These are phyloP conservation scores for Okapia johnstoni DNA, from an alignment of 2,113 vertebrate species.

Conservation along the genomic window DNA sequence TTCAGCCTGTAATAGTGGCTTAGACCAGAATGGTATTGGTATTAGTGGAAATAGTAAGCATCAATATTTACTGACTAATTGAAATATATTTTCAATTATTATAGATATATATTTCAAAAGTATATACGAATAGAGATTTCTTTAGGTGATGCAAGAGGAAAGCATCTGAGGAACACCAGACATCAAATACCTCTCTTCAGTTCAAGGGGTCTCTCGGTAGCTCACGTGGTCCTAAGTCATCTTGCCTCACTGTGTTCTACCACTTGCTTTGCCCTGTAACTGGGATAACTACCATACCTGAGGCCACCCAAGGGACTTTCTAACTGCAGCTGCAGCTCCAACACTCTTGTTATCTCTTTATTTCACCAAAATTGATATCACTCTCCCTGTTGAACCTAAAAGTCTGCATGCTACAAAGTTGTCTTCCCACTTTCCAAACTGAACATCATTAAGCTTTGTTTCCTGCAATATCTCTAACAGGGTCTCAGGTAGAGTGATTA, in stretches of 20 bases:
- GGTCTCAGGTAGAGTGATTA: background rate
- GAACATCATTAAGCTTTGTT: background rate
- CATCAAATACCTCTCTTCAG: background rate
- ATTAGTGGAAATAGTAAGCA: background rate
- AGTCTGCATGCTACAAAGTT: background rate
- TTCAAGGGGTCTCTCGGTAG: background rate
- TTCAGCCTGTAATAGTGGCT: background rate
- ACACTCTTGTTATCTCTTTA: background rate
- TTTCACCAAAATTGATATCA: background rate
- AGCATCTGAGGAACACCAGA: background rate
- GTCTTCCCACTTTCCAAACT: background rate
- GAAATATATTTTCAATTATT: background rate
- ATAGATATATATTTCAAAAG: background rate
- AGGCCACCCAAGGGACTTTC: background rate
- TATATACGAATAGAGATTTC: background rate
- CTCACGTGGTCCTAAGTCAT: background rate
- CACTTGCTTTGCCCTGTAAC: background rate
- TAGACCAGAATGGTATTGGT: background rate
- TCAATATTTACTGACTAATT: background rate
- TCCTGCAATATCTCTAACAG: background rate
- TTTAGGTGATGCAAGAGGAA: background rate
- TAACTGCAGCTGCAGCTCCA: background rate
- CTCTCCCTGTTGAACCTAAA: background rate
- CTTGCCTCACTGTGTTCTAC: background rate
- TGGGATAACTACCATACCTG: background rate